Evolutionary conservation across 1,140 invertebrate genomes (phyloP).

Genomic region (Orius laevigatus): DNA sequence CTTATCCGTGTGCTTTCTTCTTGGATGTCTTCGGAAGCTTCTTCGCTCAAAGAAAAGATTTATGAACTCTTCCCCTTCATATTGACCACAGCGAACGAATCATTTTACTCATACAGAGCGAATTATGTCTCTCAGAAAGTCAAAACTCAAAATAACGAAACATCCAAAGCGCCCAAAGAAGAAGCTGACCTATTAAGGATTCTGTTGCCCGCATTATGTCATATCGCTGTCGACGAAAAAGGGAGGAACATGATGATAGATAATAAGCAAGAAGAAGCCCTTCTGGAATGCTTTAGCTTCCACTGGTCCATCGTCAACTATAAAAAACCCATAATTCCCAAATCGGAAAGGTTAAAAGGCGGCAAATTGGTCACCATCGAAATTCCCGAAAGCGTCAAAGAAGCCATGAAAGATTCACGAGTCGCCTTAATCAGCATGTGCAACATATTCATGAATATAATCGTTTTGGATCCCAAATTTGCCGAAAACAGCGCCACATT

Average conservation of each 20-base stretch:
- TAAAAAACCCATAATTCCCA: slow-evolving; percentile 61
- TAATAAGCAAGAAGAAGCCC: slow-evolving; percentile 58
- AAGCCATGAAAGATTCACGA: slow-evolving; percentile 67
- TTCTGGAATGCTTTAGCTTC: slow-evolving; percentile 61
- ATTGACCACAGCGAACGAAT: slow-evolving; percentile 60
- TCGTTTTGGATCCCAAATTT: slow-evolving; percentile 66
- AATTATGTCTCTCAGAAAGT: slow-evolving; percentile 34
- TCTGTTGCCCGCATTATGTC: slow-evolving; percentile 72
- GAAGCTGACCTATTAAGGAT: slow-evolving; percentile 58
- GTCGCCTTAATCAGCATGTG: slow-evolving; percentile 71
- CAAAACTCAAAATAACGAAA: slow-evolving; percentile 25
- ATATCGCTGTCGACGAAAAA: slow-evolving; percentile 77
- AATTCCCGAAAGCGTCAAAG: slow-evolving; percentile 48
- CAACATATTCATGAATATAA: slow-evolving; percentile 84
- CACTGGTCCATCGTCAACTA: slow-evolving; percentile 77
- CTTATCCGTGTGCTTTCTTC: slow-evolving; percentile 67
- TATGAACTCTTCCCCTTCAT: slow-evolving; percentile 63
- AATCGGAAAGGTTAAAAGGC: slow-evolving; percentile 54
- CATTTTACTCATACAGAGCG: slow-evolving; percentile 46
- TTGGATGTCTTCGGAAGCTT: slow-evolving; percentile 82
- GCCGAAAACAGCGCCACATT: slow-evolving; percentile 62
- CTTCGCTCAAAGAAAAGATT: slow-evolving; percentile 69
- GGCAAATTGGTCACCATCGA: slow-evolving; percentile 56
- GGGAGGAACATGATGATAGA: slow-evolving; percentile 64
- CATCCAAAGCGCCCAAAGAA: slow-evolving; percentile 33